Conservation (phyloP, 2,113 vertebrate genomes). For the Chelonoidis abingdonii region DNA sequence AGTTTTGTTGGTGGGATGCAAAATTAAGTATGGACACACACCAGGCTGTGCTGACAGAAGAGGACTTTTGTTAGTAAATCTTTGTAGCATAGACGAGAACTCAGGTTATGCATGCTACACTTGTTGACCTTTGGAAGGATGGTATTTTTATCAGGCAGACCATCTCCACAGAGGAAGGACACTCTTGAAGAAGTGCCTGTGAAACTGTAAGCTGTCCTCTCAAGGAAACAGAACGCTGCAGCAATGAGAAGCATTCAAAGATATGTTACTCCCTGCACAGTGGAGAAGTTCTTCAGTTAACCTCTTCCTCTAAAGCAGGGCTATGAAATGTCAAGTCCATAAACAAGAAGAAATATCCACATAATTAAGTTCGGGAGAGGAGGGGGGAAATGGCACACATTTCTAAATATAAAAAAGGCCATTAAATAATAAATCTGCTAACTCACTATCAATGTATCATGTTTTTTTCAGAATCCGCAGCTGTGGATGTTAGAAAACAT, state of each 20-base stretch:
- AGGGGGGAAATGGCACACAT: neutral
- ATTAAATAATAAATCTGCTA: neutral
- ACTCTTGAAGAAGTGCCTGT: neutral
- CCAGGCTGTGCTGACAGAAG: neutral
- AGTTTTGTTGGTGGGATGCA: neutral
- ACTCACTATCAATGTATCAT: neutral
- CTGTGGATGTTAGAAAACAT: neutral
- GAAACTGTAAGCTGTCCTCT: neutral
- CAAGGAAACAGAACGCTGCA: neutral
- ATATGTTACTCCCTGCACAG: neutral
- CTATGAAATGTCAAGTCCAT: neutral
- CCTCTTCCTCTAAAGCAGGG: neutral
- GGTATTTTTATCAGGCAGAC: neutral
- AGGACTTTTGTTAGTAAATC: neutral
- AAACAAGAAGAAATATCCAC: neutral
- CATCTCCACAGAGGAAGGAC: neutral
- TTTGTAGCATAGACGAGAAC: neutral
- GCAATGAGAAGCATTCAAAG: neutral
- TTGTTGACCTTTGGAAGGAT: neutral
- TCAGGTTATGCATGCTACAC: neutral
- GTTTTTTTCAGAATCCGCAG: neutral
- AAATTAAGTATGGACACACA: neutral
- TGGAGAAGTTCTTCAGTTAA: slow-evolving; percentile 4
- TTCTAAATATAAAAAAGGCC: neutral
- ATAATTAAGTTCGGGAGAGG: neutral